Evolutionary conservation across 1,140 invertebrate species (phyloP).

Genomic region (Papilio helenus): DNA sequence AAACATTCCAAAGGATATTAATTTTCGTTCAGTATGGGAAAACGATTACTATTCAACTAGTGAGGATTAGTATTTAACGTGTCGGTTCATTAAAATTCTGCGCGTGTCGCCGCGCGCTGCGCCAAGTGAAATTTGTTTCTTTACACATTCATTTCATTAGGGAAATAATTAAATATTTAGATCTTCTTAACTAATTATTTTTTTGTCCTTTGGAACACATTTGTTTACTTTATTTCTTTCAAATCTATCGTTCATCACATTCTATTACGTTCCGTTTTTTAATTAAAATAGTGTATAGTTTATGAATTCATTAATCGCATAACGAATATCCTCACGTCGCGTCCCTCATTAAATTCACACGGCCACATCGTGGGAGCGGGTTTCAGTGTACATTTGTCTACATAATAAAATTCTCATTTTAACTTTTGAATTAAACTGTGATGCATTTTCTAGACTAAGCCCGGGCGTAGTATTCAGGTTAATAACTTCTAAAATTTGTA

Average conservation of each 20-base stretch:
- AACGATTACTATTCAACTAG: constrained; percentile 27
- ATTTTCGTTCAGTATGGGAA: neutral
- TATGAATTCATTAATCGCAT: neutral
- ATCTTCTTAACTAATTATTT: neutral
- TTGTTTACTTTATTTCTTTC: neutral
- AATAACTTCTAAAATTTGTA: neutral
- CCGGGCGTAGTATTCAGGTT: neutral
- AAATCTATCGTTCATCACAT: neutral
- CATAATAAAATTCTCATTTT: neutral
- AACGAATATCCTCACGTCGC: neutral
- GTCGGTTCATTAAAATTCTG: constrained; percentile 18
- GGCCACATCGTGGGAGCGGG: neutral
- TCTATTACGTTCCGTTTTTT: neutral
- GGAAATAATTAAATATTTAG: neutral
- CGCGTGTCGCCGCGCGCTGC: neutral
- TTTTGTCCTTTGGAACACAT: neutral
- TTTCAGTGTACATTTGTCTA: neutral
- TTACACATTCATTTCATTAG: neutral
- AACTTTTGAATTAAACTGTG: neutral
- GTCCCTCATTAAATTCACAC: neutral
- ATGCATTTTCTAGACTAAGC: neutral
- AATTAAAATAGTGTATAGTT: neutral
- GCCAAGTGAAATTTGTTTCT: constrained; percentile 1
- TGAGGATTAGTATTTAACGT: constrained; percentile 17
- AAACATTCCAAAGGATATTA: neutral